Conservation (phyloP, 1,140 invertebrate species). For the Geopemphigus sp. region DNA sequence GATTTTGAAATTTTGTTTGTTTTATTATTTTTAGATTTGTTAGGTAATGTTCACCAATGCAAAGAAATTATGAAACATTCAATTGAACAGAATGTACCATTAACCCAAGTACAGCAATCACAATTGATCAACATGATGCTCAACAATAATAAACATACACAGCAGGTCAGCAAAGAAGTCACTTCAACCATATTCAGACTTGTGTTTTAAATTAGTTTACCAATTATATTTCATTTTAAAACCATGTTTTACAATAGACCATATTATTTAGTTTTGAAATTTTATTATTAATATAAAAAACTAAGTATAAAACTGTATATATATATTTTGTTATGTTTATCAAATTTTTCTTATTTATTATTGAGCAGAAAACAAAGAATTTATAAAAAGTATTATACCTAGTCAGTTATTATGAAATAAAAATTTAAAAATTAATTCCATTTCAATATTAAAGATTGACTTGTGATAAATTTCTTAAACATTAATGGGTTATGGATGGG, state of each 20-base stretch:
- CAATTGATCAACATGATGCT: conserved; percentile 39
- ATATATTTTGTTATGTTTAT: not conserved
- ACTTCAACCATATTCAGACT: conserved; percentile 37
- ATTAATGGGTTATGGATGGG: not conserved
- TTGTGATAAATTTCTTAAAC: conserved; percentile 42
- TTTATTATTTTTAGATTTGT: conserved; percentile 26
- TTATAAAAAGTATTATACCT: not conserved
- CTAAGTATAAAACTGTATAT: too few species aligned
- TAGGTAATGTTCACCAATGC: conserved; percentile 31
- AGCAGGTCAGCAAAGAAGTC: conserved; percentile 24
- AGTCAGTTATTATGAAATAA: conserved; percentile 23
- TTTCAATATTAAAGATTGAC: conserved; percentile 38
- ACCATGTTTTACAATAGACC: not conserved
- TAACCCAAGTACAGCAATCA: conserved; percentile 44
- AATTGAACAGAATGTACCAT: conserved; percentile 36
- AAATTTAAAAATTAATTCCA: conserved; percentile 28
- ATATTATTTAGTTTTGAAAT: not conserved
- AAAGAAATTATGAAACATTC: conserved; percentile 49
- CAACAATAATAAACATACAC: not conserved
- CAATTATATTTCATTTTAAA: not conserved
- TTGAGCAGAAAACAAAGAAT: not conserved
- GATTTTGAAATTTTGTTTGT: not conserved
- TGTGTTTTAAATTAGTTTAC: conserved; percentile 41
- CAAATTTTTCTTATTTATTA: too few species aligned
- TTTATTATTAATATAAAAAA: too few species aligned